Evolutionary conservation across 2,797 vertebrate species (phyloP).

Genomic region (Nannoperca australis): DNA sequence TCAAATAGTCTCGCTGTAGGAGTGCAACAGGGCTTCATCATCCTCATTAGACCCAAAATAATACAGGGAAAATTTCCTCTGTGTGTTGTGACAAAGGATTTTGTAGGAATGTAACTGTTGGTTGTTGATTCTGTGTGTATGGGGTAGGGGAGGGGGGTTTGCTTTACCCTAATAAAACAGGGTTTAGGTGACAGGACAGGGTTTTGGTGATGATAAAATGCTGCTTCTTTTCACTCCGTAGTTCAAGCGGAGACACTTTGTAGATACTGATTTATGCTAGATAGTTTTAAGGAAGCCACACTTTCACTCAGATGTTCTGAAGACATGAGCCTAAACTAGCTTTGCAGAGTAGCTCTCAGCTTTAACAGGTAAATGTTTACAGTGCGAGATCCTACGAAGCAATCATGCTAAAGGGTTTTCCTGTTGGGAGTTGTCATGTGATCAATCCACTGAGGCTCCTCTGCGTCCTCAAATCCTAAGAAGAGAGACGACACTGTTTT

Average conservation of each 20-base stretch:
- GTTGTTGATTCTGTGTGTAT: constrained; percentile 54
- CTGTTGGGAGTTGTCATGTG: constrained; percentile 72
- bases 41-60: constrained; percentile 40
- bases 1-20: constrained; percentile 31
- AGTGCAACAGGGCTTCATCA: constrained; percentile 58
- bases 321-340: constrained; percentile 58
- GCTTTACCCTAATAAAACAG: constrained; percentile 51
- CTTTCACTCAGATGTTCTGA: constrained; percentile 42
- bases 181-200: constrained; percentile 54
- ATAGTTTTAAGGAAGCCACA: constrained; percentile 56
- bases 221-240: constrained; percentile 79
- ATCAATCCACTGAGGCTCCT: constrained; percentile 43
- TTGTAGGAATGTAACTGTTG: constrained; percentile 67
- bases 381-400: constrained; percentile 74
- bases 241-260: constrained; percentile 60
- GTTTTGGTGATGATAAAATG: constrained; percentile 67
- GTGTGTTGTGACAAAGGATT: constrained; percentile 69
- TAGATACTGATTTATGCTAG: constrained; percentile 55
- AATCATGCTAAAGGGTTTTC: constrained; percentile 67
- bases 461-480: constrained; percentile 32
- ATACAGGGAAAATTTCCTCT: constrained; percentile 59
- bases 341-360: constrained; percentile 65
- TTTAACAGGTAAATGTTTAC: constrained; percentile 85
- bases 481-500: constrained; percentile 46
- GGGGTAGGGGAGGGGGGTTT: not conserved